A percentile compares a stretch with the other conserved stretches of the same genome.
These are phyloP conservation scores for Alviniconcha strummeri DNA, from an alignment of 2,888 invertebrate genomes.

Conservation along the genomic window DNA sequence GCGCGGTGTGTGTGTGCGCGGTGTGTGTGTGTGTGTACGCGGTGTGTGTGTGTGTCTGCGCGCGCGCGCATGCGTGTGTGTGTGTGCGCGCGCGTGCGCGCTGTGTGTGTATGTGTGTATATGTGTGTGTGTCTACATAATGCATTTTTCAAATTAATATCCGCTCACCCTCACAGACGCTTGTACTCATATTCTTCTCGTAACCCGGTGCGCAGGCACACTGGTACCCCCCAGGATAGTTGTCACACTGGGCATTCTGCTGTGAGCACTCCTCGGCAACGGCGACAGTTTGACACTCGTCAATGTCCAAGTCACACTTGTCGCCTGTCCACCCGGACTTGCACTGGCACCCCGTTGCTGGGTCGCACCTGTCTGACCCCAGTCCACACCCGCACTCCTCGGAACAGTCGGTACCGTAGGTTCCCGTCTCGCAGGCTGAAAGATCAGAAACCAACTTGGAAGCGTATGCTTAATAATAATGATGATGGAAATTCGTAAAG, in stretches of 20 bases:
- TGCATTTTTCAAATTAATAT: too few species aligned
- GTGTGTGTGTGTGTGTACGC: too few species aligned
- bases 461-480: too few species aligned
- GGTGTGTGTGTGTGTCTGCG: too few species aligned
- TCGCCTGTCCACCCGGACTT: constrained; percentile 30
- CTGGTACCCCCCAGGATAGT: constrained; percentile 10
- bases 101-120: too few species aligned
- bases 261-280: background rate
- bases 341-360: constrained; percentile 36
- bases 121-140: too few species aligned
- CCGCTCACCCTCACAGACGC: constrained; percentile 15
- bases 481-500: too few species aligned
- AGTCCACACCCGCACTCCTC: constrained; percentile 38
- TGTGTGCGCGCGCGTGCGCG: too few species aligned
- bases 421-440: constrained; percentile 37
- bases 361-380: constrained; percentile 32
- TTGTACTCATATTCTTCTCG: background rate
- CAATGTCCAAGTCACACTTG: constrained; percentile 22
- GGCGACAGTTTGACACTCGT: constrained; percentile 1
- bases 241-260: constrained; percentile 14
- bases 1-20: too few species aligned
- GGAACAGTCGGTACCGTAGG: constrained; percentile 37
- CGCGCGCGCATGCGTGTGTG: too few species aligned
- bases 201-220: constrained; percentile 19
- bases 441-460: background rate